These are phyloP conservation scores for Melieria crassipennis DNA, from an alignment of 2,888 invertebrate genomes.

Conservation along the genomic window DNA sequence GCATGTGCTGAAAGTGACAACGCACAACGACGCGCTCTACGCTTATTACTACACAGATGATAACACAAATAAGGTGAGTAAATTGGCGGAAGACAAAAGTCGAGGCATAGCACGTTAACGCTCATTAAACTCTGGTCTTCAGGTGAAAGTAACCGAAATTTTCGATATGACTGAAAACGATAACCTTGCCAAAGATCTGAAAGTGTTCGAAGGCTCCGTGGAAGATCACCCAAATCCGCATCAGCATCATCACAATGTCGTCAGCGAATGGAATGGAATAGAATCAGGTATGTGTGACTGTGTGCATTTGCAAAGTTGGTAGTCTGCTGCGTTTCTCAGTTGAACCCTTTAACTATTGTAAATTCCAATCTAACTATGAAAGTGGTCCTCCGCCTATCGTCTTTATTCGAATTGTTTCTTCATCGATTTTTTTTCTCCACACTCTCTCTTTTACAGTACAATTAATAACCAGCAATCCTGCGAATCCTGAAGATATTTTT, in stretches of 20 bases:
- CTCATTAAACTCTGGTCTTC: constrained; percentile 41
- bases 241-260: constrained; percentile 61
- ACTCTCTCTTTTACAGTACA: constrained; percentile 58
- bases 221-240: constrained; percentile 63
- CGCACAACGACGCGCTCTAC: constrained; percentile 86
- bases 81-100: background rate
- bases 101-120: background rate
- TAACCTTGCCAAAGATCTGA: constrained; percentile 68
- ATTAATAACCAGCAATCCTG: constrained; percentile 61
- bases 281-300: constrained; percentile 60
- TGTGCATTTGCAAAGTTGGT: too few species aligned
- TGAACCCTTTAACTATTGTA: too few species aligned
- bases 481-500: constrained; percentile 61
- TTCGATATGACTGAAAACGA: constrained; percentile 86
- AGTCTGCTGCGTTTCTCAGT: too few species aligned
- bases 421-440: background rate
- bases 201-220: constrained; percentile 62
- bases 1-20: constrained; percentile 79
- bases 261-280: constrained; percentile 65
- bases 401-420: too few species aligned
- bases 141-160: constrained; percentile 89
- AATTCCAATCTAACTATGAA: too few species aligned
- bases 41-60: constrained; percentile 92
- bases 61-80: constrained; percentile 75
- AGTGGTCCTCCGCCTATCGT: too few species aligned